These are phyloP conservation scores for Morone saxatilis DNA, from an alignment of 2,113 vertebrate genomes.

Conservation along the genomic window DNA sequence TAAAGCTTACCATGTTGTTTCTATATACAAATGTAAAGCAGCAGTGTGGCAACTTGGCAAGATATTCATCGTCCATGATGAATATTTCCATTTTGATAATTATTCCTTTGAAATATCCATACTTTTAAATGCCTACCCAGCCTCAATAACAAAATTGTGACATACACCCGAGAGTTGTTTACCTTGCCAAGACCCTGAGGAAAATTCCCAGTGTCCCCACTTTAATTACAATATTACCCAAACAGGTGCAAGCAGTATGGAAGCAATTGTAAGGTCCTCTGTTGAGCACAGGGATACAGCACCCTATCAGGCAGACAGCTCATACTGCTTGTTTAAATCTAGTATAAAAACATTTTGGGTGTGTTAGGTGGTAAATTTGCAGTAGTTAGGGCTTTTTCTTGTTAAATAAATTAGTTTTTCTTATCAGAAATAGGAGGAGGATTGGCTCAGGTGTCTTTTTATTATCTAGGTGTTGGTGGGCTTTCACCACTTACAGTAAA, in stretches of 20 bases:
- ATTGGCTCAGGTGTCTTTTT: not conserved
- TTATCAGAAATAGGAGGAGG: not conserved
- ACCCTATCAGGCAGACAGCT: conserved; percentile 21
- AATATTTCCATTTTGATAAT: conserved; percentile 9
- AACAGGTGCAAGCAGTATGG: conserved; percentile 66
- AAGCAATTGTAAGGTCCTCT: conserved; percentile 44
- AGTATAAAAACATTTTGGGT: conserved; percentile 17
- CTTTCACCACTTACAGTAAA: not conserved
- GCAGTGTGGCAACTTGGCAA: too few species aligned
- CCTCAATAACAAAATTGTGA: conserved; percentile 51
- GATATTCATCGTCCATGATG: too few species aligned
- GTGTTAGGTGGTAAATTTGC: conserved; percentile 28
- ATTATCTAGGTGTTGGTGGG: not conserved
- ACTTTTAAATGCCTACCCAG: conserved; percentile 41
- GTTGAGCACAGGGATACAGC: conserved; percentile 28
- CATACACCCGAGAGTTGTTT: conserved; percentile 59
- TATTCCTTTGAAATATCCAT: conserved; percentile 43
- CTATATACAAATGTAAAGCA: too few species aligned
- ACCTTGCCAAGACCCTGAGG: conserved; percentile 68
- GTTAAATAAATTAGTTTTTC: not conserved
- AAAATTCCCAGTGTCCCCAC: conserved; percentile 64
- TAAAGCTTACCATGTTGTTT: not conserved
- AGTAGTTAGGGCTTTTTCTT: conserved; percentile 2
- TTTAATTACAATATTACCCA: conserved; percentile 76
- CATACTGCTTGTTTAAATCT: conserved; percentile 42